These are phyloP conservation scores for Gymnocephalus cernua DNA, from an alignment of 2,113 vertebrate genomes.

Conservation along the genomic window DNA sequence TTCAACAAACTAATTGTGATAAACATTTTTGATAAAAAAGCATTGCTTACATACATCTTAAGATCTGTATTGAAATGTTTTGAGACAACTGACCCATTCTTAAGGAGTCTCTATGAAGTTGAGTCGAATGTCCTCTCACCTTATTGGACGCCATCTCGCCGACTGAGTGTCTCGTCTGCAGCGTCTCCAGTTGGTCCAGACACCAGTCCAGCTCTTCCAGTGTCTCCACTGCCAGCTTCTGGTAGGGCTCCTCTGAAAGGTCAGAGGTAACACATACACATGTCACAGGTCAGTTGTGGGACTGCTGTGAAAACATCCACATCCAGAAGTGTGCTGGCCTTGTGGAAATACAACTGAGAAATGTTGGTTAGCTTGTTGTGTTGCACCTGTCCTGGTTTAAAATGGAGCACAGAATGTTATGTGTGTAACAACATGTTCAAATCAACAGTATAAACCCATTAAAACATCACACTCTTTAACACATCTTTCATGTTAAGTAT, in stretches of 20 bases:
- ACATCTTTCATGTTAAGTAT: background rate
- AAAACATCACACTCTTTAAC: background rate
- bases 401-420: background rate
- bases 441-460: background rate
- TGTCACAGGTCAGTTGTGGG: background rate
- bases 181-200: constrained; percentile 94
- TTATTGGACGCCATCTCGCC: constrained; percentile 89
- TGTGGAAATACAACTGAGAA: background rate
- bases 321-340: background rate
- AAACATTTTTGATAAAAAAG: background rate
- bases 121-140: constrained; percentile 67
- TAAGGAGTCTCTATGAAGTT: background rate
- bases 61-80: background rate
- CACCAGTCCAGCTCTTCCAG: constrained; percentile 98
- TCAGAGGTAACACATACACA: constrained; percentile 37
- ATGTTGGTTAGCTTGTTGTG: background rate
- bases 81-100: background rate
- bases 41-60: background rate
- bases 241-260: constrained; percentile 88
- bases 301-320: constrained; percentile 19
- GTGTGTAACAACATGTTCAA: background rate
- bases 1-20: background rate
- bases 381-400: background rate
- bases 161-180: constrained; percentile 91
- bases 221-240: constrained; percentile 90